A percentile compares a stretch with the other conserved stretches of the same genome.
These are phyloP conservation scores for Schizothorax lantsangensis DNA, from an alignment of 2,797 vertebrate genomes.

Conservation along the genomic window DNA sequence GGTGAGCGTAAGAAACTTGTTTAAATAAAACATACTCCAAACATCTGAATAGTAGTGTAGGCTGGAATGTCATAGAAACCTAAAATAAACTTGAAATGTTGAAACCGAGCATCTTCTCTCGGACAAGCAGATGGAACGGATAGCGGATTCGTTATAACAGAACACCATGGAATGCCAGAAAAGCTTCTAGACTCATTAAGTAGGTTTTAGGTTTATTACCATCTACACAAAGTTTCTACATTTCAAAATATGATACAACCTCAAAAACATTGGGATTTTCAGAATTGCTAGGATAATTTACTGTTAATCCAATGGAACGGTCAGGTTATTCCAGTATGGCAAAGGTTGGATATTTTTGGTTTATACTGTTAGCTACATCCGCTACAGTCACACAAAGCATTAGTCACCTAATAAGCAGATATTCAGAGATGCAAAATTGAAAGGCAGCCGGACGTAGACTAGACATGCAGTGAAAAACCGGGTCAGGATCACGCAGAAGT, in stretches of 20 bases:
- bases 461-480: not conserved
- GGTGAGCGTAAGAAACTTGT: not conserved
- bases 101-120: not conserved
- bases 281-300: conserved; percentile 1
- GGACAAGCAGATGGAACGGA: conserved; percentile 6
- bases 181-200: not conserved
- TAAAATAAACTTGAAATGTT: not conserved
- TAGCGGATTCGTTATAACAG: not conserved
- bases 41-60: not conserved
- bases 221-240: not conserved
- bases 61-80: not conserved
- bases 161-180: not conserved
- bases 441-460: not conserved
- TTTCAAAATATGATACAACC: not conserved
- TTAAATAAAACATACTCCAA: not conserved
- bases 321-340: not conserved
- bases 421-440: not conserved
- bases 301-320: not conserved
- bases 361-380: not conserved
- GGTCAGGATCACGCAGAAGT: not conserved
- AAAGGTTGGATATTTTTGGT: not conserved
- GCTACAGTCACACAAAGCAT: conserved; percentile 23
- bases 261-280: conserved; percentile 2
- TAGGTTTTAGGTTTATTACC: not conserved
- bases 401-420: not conserved